Base-by-base conservation (phyloP, 1,140 invertebrate species). In the Neuroterus valhalla region DNA sequence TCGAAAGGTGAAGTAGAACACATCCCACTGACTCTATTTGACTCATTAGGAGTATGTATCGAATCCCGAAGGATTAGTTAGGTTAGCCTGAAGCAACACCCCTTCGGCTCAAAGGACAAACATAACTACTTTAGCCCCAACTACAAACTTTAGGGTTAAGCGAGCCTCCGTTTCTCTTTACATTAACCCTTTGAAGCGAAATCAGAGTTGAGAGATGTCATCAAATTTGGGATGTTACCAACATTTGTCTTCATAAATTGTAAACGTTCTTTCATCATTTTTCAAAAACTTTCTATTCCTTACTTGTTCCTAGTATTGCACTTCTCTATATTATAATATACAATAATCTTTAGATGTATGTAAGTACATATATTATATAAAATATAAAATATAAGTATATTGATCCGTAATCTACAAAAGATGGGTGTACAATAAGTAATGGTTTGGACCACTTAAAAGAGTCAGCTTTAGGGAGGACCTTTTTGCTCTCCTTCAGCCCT, bases 141-240 rank as follows among this genome's bases (percentile, higher is more conserved):
- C 87, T 86, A 78, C 87, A 87, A 89, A 86, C 89, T 89, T 87
- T 88, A 90, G 89, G 88, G 89, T 89, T 90, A 89, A 90, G 87
- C 86, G 84, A 82, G 85, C 79, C 85, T 87, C 85, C 83, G 84
- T 84, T 82, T 83, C 85, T 85, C 82, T 87, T 84, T 83, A 83
- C 84, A 74, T 80, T 79, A 82, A 83, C 82, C 83, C 85, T 80
- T 76, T 19, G 38, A 66, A 67, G 67, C 71, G n/a, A 62, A 62
- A 15, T 31, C 26, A 23, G 31, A 62, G 55, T 62, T 62, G 14
- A n/a, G 23, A 15, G 5, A 38, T 14, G n/a, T 62, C 55, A 62
- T 14, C 14, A 62, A 62, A 15, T 62, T 62, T 5, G 0, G 31
- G 5, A 38, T 38, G 10, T 38, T 38, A 5, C 10, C 5, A 3